A percentile compares a stretch with the other conserved stretches of the same genome.
Evolutionary conservation across 2,113 vertebrate species (phyloP).

Genomic region (Peromyscus maniculatus): DNA sequence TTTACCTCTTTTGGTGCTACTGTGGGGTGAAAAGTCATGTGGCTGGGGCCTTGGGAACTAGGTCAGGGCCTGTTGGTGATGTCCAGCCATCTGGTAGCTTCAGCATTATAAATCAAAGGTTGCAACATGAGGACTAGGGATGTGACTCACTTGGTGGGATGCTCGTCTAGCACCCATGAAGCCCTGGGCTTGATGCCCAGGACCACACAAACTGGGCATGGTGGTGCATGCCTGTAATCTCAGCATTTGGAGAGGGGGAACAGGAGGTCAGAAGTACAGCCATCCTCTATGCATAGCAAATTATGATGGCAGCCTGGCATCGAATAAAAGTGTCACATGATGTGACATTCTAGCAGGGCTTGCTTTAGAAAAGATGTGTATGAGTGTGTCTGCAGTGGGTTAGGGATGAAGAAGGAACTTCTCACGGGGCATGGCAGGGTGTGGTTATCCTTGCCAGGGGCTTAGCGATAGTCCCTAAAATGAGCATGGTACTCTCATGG

Average conservation of each 20-base stretch:
- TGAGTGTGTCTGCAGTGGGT: background rate
- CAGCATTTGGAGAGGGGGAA: background rate
- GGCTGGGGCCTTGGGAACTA: background rate
- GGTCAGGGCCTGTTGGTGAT: background rate
- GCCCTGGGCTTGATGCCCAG: background rate
- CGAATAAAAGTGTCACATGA: background rate
- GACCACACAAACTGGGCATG: background rate
- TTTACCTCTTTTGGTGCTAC: fast-evolving
- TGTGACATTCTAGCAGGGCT: background rate
- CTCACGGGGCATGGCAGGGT: background rate
- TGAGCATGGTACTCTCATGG: background rate
- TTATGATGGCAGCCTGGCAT: background rate
- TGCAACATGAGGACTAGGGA: background rate
- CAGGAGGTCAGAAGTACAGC: background rate
- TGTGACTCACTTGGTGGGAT: background rate
- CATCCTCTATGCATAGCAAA: too few species aligned
- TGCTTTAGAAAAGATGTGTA: background rate
- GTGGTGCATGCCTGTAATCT: background rate
- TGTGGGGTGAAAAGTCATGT: background rate
- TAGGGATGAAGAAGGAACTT: background rate
- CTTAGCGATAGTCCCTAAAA: background rate
- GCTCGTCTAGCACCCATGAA: background rate
- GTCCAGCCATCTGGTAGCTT: background rate
- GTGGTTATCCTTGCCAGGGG: background rate
- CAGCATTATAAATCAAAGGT: background rate